Evolutionary conservation across 1,140 invertebrate genomes (phyloP).

Genomic region (Galleria mellonella): DNA sequence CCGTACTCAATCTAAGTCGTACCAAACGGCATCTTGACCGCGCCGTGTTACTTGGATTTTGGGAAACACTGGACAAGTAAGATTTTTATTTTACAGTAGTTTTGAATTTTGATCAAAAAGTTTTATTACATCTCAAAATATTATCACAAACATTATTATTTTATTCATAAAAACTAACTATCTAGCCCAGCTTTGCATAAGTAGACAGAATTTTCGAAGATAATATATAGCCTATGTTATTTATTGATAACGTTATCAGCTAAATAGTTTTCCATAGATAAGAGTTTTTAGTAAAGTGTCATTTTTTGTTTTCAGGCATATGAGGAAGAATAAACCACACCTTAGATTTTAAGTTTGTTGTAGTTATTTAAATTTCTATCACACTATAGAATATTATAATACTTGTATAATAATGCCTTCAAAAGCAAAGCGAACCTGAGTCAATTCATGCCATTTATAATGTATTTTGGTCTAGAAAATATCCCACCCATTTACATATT

Average conservation of each 20-base stretch:
- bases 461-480: conserved; percentile 33
- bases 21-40: conserved; percentile 97
- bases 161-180: no score
- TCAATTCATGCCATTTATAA: conserved; percentile 52
- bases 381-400: conserved; percentile 25
- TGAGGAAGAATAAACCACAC: conserved; percentile 94
- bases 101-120: no score
- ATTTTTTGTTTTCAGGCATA: conserved; percentile 83
- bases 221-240: no score
- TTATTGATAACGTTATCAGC: no score
- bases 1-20: conserved; percentile 92
- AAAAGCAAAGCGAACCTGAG: conserved; percentile 44
- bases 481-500: no score
- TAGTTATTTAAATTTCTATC: conserved; percentile 45
- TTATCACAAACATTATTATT: no score
- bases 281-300: no score
- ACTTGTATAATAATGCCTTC: conserved; percentile 44
- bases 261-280: no score
- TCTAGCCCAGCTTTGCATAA: no score
- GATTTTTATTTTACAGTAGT: no score
- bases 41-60: conserved; percentile 95
- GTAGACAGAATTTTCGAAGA: no score
- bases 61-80: conserved; percentile 97
- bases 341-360: conserved; percentile 83
- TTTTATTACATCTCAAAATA: no score